Evolutionary conservation across 2,888 invertebrate genomes (phyloP), one percentile per base, ranked within the genome.

Genomic region (Polyommatus iphigenia): DNA sequence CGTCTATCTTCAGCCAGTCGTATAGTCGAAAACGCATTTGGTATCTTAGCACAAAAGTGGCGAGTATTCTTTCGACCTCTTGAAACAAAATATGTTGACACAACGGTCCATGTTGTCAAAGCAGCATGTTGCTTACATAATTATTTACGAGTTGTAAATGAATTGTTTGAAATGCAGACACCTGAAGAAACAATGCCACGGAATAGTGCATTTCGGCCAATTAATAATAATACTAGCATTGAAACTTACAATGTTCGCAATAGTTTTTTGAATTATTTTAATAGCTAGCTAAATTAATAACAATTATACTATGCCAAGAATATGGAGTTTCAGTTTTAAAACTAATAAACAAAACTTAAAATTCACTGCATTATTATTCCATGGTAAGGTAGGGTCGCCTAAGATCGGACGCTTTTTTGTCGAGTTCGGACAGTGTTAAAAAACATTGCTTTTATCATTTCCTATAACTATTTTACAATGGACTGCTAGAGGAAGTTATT

Each of bases 111-210:
- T 76, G 80, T 81, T 78, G 79, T 80, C 78, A 79, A 78, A 79
- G 81, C 80, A 78, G 78, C 59, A 79, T 79, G 80, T 71, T 79
- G 80, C 80, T 78, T 81, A 78, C 79, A 77, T 79, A 79, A 80
- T 80, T 78, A 73, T 73, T 73, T 78, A 75, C 73, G 80, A 81
- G 71, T 71, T 71, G 71, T 71, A 71, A 71, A 71, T 71, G 29
- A 71, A 71, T 71, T 71, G 71, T 71, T 71, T 71, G 71, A 71
- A 71, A 71, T 71, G 71, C 71, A 36, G 71, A 71, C 29, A 71
- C 32, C 71, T 71, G 71, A 71, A 71, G 71, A 81, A 80, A 59
- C 78, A 77, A 77, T 77, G 76, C 78, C 78, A 71, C 8, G 79
- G 79, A 81, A 78, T 79, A 78, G 73, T 67, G 36, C 71, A 71